These are phyloP conservation scores for Therioaphis trifolii DNA, from an alignment of 2,888 invertebrate genomes.

Conservation along the genomic window DNA sequence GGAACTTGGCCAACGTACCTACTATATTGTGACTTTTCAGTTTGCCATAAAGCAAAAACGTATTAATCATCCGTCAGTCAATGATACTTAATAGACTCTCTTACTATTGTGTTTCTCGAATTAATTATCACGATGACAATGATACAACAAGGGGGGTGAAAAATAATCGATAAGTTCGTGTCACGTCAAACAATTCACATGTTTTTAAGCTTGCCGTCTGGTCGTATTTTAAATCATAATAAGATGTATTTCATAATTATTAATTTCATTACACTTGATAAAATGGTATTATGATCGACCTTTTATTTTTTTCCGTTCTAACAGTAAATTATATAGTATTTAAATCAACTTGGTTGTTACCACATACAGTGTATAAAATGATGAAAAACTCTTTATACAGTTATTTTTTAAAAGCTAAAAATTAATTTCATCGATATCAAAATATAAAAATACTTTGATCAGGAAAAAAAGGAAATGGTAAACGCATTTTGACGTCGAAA, in stretches of 20 bases:
- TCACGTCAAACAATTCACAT: neutral
- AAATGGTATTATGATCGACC: neutral
- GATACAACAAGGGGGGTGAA: neutral
- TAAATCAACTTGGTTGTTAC: conserved; percentile 11
- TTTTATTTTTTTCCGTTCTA: neutral
- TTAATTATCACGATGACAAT: conserved; percentile 21
- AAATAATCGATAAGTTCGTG: conserved; percentile 3
- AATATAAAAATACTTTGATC: conserved; percentile 18
- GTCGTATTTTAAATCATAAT: neutral
- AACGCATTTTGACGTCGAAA: conserved; percentile 38
- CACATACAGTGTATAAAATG: neutral
- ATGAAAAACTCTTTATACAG: neutral
- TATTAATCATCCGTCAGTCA: conserved; percentile 38
- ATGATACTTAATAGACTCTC: conserved; percentile 10
- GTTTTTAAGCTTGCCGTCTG: neutral
- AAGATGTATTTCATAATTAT: conserved; percentile 7
- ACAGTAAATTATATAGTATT: conserved; percentile 2
- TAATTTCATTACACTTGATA: neutral
- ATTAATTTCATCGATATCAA: conserved; percentile 17
- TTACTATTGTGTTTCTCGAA: conserved; percentile 12
- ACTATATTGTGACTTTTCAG: neutral
- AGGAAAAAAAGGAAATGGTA: conserved; percentile 28
- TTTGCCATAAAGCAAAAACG: conserved; percentile 10
- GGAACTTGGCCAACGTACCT: conserved; percentile 31
- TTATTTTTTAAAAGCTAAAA: conserved; percentile 22